Conservation (phyloP, 2,113 vertebrate species). For the Azemiops feae region DNA sequence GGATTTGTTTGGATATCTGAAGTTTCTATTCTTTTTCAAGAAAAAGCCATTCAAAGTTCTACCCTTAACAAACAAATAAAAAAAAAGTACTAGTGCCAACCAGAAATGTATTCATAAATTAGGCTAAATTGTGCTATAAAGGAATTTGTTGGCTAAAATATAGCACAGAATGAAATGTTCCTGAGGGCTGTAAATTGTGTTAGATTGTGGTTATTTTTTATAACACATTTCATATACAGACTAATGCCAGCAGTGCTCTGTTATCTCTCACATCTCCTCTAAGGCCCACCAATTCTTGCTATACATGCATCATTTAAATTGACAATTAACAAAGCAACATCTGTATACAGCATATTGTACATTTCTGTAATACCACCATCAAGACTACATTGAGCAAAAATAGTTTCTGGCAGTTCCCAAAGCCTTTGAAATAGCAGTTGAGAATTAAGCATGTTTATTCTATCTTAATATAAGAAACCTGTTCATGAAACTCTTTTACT, state of each 20-base stretch:
- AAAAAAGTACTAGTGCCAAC: background rate
- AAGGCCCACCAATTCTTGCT: background rate
- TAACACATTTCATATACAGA: background rate
- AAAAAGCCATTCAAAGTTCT: background rate
- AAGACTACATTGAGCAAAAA: conserved; percentile 17
- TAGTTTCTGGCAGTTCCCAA: conserved; percentile 29
- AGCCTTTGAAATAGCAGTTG: conserved; percentile 49
- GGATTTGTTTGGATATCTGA: background rate
- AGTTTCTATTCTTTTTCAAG: background rate
- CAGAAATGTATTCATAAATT: background rate
- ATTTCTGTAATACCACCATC: background rate
- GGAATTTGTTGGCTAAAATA: background rate
- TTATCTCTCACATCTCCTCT: background rate
- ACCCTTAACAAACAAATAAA: background rate
- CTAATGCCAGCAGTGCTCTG: background rate
- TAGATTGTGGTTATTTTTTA: background rate
- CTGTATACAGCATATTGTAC: background rate
- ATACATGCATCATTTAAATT: background rate
- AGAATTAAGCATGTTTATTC: conserved; percentile 52
- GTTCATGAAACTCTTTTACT: conserved; percentile 35
- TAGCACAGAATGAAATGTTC: background rate
- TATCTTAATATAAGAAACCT: conserved; percentile 52
- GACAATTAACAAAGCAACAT: background rate
- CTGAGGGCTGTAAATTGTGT: background rate
- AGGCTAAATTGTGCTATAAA: background rate